Conservation (phyloP, 2,888 invertebrate genomes). For the Escarpia spicata region DNA sequence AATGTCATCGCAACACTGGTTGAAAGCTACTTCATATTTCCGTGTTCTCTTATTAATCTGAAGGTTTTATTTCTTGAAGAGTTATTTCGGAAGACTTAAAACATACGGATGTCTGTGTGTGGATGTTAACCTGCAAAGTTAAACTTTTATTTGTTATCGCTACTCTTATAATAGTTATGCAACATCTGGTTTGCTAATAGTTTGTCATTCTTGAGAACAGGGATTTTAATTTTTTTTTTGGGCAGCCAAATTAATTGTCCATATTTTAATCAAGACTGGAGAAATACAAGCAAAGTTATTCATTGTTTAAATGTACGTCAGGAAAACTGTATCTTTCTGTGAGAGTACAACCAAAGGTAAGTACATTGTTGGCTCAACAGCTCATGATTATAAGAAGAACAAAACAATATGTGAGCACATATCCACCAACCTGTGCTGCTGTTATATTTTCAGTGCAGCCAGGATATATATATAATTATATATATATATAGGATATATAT, state of each 20-base stretch:
- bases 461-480: background rate
- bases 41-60: background rate
- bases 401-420: too few species aligned
- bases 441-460: too few species aligned
- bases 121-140: background rate
- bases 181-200: background rate
- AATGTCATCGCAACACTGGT: background rate
- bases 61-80: slow-evolving; percentile 1
- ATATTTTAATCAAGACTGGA: background rate
- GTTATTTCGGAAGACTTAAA: background rate
- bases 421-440: too few species aligned
- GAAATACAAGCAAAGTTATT: background rate
- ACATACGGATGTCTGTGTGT: background rate
- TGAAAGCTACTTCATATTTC: background rate
- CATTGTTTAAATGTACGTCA: background rate
- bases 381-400: background rate
- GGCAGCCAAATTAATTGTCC: background rate
- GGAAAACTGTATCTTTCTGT: background rate
- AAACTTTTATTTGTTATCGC: background rate
- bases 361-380: background rate
- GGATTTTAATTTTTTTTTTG: background rate
- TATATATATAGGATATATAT: too few species aligned
- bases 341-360: background rate
- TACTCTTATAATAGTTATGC: background rate
- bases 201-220: background rate